Evolutionary conservation across 2,888 invertebrate genomes (phyloP), one percentile per base, ranked within the genome.

Genomic region (Acholoe squamosa): DNA sequence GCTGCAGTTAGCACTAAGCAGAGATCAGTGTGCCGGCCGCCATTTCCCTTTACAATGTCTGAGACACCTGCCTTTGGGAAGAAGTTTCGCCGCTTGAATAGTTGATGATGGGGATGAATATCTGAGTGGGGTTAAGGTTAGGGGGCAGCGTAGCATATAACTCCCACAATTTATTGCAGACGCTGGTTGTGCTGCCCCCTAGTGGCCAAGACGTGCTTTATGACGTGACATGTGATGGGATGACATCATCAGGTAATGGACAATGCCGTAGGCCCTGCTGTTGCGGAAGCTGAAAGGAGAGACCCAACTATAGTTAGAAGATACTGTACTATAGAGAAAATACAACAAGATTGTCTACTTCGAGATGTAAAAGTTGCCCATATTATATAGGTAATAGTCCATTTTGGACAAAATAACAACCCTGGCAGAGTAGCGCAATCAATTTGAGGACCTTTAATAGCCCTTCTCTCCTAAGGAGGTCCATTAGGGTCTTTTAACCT

Each of bases 51-150:
- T 61, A 61, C 61, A 12, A n/a, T n/a, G 61, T n/a, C 25, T 16
- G 28, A 71, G 28, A n/a, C 71, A 71, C 71, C 71, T 71, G 71
- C 31, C 71, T 25, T 0, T 0, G 14, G 28, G 71, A 25, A 28
- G 28, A 71, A 14, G 25, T 3, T 71, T 71, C 71, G 25, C 71
- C 71, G 28, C 71, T 1, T 71, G 25, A 71, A 71, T 71, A 71
- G 12, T 71, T 71, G 28, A 71, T 71, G 71, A 16, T 7, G 71
- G 14, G 71, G 71, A 71, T 71, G 71, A 71, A 71, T 71, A 71
- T 28, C 28, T 71, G 25, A 71, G 25, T n/a, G 71, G 28, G 71
- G 71, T 71, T 19, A 16, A 25, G 71, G 71, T 71, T 0, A 71
- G 14, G 28, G 71, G 71, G 25, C 71, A 25, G 25, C 71, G 28